Evolutionary conservation across 2,797 vertebrate genomes (phyloP), one percentile per base, ranked within the genome.

Genomic region (Chelmon rostratus): DNA sequence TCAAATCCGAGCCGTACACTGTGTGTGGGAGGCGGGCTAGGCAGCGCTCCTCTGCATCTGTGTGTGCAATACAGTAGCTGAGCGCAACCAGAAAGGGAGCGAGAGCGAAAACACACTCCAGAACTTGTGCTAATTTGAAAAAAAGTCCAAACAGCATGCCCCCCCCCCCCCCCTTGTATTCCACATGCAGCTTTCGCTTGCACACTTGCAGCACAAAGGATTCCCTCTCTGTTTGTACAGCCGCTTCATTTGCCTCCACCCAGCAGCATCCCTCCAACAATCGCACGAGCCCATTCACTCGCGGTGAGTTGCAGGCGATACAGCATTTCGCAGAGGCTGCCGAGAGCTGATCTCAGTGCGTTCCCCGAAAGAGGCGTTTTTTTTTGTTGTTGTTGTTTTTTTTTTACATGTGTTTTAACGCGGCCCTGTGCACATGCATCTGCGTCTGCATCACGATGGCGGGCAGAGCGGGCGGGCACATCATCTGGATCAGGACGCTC

Each of bases 401-500:
- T n/a, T n/a, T 72, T 73, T 52, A 47, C 21, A 38, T 50, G 68
- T 69, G 59, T 78, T 80, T 78, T 56, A 85, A 84, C 74, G 52
- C 59, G 49, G 58, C 78, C 79, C 31, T 31, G 67, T 68, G 62
- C 82, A 68, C 85, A 82, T 65, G 74, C 59, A 68, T 86, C 84
- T 81, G 59, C 53, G 76, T 68, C 68, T 73, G 82, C 44, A 5
- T 25, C 21, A 5, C 10, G 49, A 23, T n/a, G 4, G n/a, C 9
- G 2, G 85, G 83, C 82, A 90, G 83, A 82, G 84, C 94, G 92
- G 84, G 84, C 73, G 64, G 83, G 81, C 86, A 86, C 90, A 84
- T 94, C 93, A 92, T 90, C 58, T 50, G 85, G 93, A 94, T 95
- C 94, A 94, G 82, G 91, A 85, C 68, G 86, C 90, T 89, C 77